Base-by-base conservation (phyloP, 1,140 invertebrate species). In the Euwallacea fornicatus region DNA sequence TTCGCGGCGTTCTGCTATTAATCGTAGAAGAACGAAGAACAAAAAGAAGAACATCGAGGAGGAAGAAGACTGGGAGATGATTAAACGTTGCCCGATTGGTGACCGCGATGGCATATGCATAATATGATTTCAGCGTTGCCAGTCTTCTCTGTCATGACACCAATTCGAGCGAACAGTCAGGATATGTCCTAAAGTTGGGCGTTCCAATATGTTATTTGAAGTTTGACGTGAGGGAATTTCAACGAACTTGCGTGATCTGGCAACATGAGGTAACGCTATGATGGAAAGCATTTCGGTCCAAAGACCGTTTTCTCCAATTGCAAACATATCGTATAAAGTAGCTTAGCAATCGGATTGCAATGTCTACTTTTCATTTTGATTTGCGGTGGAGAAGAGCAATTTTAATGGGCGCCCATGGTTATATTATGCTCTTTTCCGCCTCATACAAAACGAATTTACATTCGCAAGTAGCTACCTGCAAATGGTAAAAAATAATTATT, bases 1-100 rank as follows among this genome's bases (percentile, higher is more conserved):
- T 69, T 55, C 67, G 66, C 66, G 56, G 66, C 58, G 56, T 68
- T 68, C 43, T 59, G 58, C 67, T 69, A 69, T 69, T 69, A 69
- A 69, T 69, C 60, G 67, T 33, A n/a, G 46, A 69, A 33, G 67
- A 69, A 54, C 44, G 13, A 69, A 62, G 58, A 62, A 43, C 58
- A 69, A 69, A 69, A 69, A 61, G 58, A 69, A 69, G 46, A 69
- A 42, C 58, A 16, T 9, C 44, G 42, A 66, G 42, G n/a, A 50
- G 21, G 67, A 67, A 59, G 65, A 41, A 9, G 41, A 60, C 56
- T 68, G 16, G 16, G 54, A 62, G 58, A 69, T 62, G 58, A 69
- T 69, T 62, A 62, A 69, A 62, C 43, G 67, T 56, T 60, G 13
- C 33, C 56, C 56, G 55, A 66, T 47, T 66, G 54, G n/a, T 64